A percentile compares a stretch with the other conserved stretches of the same genome.
phyloP scores from a whole-genome alignment of 2,888 invertebrate species.

The Chaitophorus viminalis region DNA sequence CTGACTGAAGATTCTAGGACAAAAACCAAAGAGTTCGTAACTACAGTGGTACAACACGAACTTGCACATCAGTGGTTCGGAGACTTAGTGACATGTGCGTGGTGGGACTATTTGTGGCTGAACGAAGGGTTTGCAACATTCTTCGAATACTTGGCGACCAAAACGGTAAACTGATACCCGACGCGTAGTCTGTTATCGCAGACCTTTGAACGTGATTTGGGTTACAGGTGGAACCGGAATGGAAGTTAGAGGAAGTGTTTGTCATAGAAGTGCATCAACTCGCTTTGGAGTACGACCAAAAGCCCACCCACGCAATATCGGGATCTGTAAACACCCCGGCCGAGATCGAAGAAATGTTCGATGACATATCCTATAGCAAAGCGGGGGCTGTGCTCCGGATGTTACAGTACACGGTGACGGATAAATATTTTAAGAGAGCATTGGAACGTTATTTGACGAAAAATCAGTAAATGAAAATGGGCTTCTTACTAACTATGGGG shows the following conservation, averaged over 20 bases:
- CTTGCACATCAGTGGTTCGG: conserved; percentile 98
- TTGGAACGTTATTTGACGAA: conserved; percentile 69
- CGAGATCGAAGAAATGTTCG: conserved; percentile 74
- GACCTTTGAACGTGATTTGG: neutral
- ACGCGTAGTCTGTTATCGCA: too few relatives aligned
- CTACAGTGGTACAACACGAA: conserved; percentile 89
- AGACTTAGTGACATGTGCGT: conserved; percentile 82
- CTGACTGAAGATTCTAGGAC: conserved; percentile 45
- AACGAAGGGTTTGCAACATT: conserved; percentile 63
- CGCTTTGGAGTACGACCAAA: conserved; percentile 73
- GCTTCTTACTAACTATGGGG: too few relatives aligned
- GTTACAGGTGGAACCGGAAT: conserved; percentile 63
- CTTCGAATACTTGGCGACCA: conserved; percentile 61
- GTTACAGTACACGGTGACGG: conserved; percentile 75
- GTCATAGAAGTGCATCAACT: conserved; percentile 67
- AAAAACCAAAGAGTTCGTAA: conserved; percentile 74
- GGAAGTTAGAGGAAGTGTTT: conserved; percentile 64
- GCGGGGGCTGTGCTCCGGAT: conserved; percentile 76
- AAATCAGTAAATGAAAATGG: neutral
- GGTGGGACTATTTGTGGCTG: conserved; percentile 63
- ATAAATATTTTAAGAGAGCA: conserved; percentile 70
- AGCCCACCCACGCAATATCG: conserved; percentile 73
- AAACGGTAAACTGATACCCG: conserved; percentile 51
- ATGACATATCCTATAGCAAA: conserved; percentile 77
- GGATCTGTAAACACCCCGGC: conserved; percentile 71